Percentiles rank a stretch among this genome's conserved stretches.
Conservation (phyloP, 2,888 invertebrate species). For the Caenorhabditis sp. region DNA sequence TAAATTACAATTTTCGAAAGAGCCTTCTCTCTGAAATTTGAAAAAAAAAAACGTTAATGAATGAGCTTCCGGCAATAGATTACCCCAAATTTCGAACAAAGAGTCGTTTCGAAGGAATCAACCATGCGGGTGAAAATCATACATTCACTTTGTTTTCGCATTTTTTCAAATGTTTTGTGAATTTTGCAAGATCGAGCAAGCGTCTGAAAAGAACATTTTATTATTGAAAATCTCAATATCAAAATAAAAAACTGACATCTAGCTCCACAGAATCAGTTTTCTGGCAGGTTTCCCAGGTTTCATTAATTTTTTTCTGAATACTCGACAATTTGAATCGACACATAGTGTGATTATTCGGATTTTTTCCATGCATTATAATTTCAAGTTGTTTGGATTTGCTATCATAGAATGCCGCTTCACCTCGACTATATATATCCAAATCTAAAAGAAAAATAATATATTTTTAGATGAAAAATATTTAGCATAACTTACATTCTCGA, state of each 20-base stretch:
- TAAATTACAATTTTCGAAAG: slow-evolving; percentile 54
- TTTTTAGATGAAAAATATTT: background rate
- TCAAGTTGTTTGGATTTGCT: slow-evolving; percentile 10
- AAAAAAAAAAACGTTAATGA: too few relatives aligned
- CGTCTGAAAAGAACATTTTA: background rate
- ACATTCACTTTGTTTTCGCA: slow-evolving; percentile 21
- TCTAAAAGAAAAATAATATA: slow-evolving; percentile 15
- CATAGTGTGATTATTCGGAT: slow-evolving; percentile 15
- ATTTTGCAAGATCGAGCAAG: slow-evolving; percentile 9
- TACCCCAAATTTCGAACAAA: slow-evolving; percentile 32
- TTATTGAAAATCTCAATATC: background rate
- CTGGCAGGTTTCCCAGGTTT: slow-evolving; percentile 43
- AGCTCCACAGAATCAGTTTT: slow-evolving; percentile 2
- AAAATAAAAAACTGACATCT: background rate
- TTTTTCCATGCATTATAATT: slow-evolving; percentile 11
- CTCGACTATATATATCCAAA: slow-evolving; percentile 16
- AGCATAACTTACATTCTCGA: slow-evolving; percentile 14
- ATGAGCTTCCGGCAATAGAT: background rate
- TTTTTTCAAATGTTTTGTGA: slow-evolving; percentile 16
- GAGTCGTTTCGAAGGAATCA: slow-evolving; percentile 11
- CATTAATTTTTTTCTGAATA: slow-evolving; percentile 29
- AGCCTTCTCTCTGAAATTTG: slow-evolving; percentile 37
- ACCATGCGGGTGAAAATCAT: slow-evolving; percentile 22
- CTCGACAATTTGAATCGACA: slow-evolving; percentile 36
- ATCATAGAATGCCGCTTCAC: slow-evolving; percentile 37